Evolutionary conservation across 1,140 invertebrate genomes (phyloP).

Genomic region (Camponotus vicinus): DNA sequence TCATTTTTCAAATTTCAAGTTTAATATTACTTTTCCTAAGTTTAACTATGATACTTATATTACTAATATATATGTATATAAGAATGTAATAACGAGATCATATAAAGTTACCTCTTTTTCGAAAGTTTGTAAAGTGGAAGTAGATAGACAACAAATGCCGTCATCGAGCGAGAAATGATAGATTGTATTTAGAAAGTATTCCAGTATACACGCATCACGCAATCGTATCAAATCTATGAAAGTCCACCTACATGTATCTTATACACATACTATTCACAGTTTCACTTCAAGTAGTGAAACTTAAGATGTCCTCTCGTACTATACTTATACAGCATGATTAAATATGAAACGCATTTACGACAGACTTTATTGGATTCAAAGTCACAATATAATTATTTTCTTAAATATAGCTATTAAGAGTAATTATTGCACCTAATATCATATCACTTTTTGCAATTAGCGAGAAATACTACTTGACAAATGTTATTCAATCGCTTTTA

Average conservation of each 20-base stretch:
- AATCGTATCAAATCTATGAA: constrained; percentile 76
- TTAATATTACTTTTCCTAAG: not conserved
- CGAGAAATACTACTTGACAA: not conserved
- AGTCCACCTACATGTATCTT: constrained; percentile 71
- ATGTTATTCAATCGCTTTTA: not conserved
- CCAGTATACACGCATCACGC: constrained; percentile 66
- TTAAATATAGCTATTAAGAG: not conserved
- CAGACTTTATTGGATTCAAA: not conserved
- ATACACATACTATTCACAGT: constrained; percentile 65
- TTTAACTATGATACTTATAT: not conserved
- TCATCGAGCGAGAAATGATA: constrained; percentile 67
- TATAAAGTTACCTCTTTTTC: not conserved
- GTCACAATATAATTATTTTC: not conserved
- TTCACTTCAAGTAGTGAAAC: constrained; percentile 75
- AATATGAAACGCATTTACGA: constrained; percentile 60
- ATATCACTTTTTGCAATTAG: not conserved
- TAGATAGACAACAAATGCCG: constrained; percentile 52
- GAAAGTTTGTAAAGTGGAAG: constrained; percentile 20
- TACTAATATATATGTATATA: no score
- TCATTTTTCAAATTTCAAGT: not conserved
- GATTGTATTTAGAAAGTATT: constrained; percentile 74
- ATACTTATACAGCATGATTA: constrained; percentile 57
- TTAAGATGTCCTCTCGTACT: constrained; percentile 65
- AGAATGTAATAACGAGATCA: not conserved
- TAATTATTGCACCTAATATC: not conserved